These are phyloP conservation scores for Aplysina aerophoba DNA, from an alignment of 37 sponge, comb jelly and placozoan species.

Conservation along the genomic window DNA sequence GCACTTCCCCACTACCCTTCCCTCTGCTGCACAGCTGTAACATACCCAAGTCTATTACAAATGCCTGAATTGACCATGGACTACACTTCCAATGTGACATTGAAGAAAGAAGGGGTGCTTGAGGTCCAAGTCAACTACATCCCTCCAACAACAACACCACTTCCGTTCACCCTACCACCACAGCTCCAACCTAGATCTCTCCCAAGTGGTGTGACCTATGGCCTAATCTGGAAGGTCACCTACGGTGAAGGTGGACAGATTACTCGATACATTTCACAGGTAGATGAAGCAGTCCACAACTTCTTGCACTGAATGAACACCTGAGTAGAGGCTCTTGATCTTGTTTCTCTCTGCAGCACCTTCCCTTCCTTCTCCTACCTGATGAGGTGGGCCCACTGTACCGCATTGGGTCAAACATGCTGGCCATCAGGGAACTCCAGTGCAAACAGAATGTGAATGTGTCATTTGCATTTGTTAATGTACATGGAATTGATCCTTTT, in stretches of 20 bases:
- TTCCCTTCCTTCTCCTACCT: constrained; percentile 16
- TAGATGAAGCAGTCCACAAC: neutral
- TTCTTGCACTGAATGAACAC: neutral
- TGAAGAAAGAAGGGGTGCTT: too few relatives aligned
- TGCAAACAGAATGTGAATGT: neutral
- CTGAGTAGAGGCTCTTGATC: neutral
- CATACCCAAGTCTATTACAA: too few relatives aligned
- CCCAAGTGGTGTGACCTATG: neutral
- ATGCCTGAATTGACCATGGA: too few relatives aligned
- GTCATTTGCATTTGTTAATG: constrained; percentile 23
- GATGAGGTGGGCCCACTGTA: constrained; percentile 26
- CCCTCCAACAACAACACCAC: neutral
- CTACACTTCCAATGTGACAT: too few relatives aligned
- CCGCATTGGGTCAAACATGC: constrained; percentile 19
- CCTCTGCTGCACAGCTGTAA: too few relatives aligned
- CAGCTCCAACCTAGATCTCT: neutral
- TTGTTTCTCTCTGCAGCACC: neutral
- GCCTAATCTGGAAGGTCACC: neutral
- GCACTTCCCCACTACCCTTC: too few relatives aligned
- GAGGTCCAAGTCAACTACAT: too few relatives aligned
- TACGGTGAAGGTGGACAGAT: neutral
- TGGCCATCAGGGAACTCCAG: constrained; percentile 25
- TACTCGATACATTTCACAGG: neutral
- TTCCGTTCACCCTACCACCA: too few relatives aligned
- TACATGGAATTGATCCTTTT: neutral